Conservation (phyloP, 2,888 invertebrate species). For the Tricholauxania praeusta region DNA sequence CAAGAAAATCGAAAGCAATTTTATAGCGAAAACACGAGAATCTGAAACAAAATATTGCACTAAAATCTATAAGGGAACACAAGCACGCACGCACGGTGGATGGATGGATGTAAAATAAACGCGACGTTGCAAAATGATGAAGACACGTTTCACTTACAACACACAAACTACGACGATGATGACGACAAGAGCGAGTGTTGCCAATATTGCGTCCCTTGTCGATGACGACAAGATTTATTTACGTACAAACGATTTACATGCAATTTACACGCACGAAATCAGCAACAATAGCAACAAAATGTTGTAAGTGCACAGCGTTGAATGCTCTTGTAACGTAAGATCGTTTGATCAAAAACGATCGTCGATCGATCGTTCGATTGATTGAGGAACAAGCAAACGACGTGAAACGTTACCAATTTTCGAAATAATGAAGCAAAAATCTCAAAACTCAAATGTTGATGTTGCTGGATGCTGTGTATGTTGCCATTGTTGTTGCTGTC, state of each 20-base stretch:
- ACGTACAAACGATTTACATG: slow-evolving; percentile 42
- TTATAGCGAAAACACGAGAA: not conserved
- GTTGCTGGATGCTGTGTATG: slow-evolving; percentile 1
- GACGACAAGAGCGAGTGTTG: slow-evolving; percentile 5
- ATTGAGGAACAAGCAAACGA: slow-evolving; percentile 11
- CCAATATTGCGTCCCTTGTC: not conserved
- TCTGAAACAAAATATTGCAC: not conserved
- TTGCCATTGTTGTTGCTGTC: slow-evolving; percentile 11
- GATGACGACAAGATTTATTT: slow-evolving; percentile 33
- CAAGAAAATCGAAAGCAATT: not conserved
- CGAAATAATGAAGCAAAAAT: slow-evolving; percentile 21
- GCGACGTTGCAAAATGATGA: not conserved
- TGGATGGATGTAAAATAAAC: not conserved
- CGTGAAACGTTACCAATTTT: slow-evolving; percentile 12
- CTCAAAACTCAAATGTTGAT: slow-evolving; percentile 1
- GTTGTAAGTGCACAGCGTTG: not conserved
- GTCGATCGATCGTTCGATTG: slow-evolving; percentile 1
- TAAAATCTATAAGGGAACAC: not conserved
- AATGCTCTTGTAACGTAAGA: not conserved
- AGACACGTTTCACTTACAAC: no score
- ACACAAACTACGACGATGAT: not conserved
- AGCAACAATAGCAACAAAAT: not conserved
- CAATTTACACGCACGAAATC: slow-evolving; percentile 40
- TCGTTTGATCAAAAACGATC: no score
- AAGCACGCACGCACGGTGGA: not conserved